Evolutionary conservation across 2,113 vertebrate genomes (phyloP), one percentile per base, ranked within the genome.

Genomic region (Illadopsis cleaveri): DNA sequence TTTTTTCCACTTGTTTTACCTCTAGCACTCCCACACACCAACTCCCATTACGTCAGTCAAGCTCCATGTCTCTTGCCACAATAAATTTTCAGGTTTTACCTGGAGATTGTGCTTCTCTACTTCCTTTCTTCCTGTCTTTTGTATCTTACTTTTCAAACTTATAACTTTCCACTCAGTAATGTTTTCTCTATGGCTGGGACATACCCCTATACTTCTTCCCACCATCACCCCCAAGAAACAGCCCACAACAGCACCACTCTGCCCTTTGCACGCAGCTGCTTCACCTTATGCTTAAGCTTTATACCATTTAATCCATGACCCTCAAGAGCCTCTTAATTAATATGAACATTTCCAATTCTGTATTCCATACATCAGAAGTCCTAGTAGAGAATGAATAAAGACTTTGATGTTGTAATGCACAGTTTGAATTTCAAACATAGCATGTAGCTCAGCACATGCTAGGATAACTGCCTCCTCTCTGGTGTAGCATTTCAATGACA

Each of bases 251-350:
- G 38, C 30, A 69, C 15, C 25, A 10, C 25, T 27, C 51, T 58
- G 50, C 12, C 27, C 48, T 86, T 38, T 56, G 23, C 38, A 78
- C 9, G 22, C 70, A 71, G 37, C 48, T 76, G 61, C 40, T 50
- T 48, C 33, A 87, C 9, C 24, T 66, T 40, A 51, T 1, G 10
- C 18, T 37, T 44, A 54, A 48, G 15, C 15, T 86, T 82, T 24
- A 5, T 12, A 42, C 15, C 0, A 1, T 35, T 82, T 85, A 62
- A 79, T 45, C 61, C 0, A 0, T 73, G 45, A 69, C 15, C 28
- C 38, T 48, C 38, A 38, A 68, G 60, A 62, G 6, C 10, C 38
- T 62, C 30, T 50, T 35, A 13, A 13, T 15, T 73, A 69, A 33
- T 33, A n/a, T n/a, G 27, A 86, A 38, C 12, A 44, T 20, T 47